These are phyloP conservation scores for Baccha elongata DNA, from an alignment of 2,888 invertebrate genomes.

Conservation along the genomic window DNA sequence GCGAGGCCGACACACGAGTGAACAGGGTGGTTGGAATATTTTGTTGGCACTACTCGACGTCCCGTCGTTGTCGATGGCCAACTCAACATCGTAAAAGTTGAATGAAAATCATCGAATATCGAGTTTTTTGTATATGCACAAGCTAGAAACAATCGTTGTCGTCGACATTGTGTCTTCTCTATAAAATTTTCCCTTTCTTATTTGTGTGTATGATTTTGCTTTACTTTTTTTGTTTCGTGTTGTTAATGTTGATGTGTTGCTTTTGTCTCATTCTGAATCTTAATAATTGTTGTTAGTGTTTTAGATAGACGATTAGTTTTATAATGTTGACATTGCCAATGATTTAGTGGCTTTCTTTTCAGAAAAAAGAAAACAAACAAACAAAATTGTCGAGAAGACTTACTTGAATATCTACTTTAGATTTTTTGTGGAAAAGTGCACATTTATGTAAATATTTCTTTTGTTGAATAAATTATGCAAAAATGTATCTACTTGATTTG, in stretches of 20 bases:
- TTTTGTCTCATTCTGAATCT: slow-evolving; percentile 17
- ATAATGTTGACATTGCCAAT: slow-evolving; percentile 65
- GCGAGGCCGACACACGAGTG: neutral
- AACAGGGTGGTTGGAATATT: slow-evolving; percentile 43
- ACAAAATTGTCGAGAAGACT: neutral
- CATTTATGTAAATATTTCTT: neutral
- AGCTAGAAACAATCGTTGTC: slow-evolving; percentile 42
- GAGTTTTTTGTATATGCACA: slow-evolving; percentile 25
- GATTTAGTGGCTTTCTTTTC: slow-evolving; percentile 41
- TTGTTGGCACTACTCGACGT: slow-evolving; percentile 31
- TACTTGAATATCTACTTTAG: neutral
- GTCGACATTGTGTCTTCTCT: slow-evolving; percentile 65
- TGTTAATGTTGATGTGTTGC: slow-evolving; percentile 8
- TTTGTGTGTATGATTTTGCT: slow-evolving; percentile 23
- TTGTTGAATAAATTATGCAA: slow-evolving; percentile 21
- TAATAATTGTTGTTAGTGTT: slow-evolving; percentile 27
- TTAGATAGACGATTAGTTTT: slow-evolving; percentile 32
- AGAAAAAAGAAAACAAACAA: neutral
- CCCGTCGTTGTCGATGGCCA: slow-evolving; percentile 40
- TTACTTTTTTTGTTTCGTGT: slow-evolving; percentile 6
- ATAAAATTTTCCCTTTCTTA: slow-evolving; percentile 53
- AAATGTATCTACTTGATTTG: slow-evolving; percentile 14
- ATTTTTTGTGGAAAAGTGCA: slow-evolving; percentile 20
- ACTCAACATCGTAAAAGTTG: slow-evolving; percentile 53
- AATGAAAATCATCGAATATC: slow-evolving; percentile 66